Percentiles rank a stretch among this genome's conserved stretches.
These are phyloP conservation scores for Tangara arthus DNA, from an alignment of 2,797 vertebrate species.

Conservation along the genomic window DNA sequence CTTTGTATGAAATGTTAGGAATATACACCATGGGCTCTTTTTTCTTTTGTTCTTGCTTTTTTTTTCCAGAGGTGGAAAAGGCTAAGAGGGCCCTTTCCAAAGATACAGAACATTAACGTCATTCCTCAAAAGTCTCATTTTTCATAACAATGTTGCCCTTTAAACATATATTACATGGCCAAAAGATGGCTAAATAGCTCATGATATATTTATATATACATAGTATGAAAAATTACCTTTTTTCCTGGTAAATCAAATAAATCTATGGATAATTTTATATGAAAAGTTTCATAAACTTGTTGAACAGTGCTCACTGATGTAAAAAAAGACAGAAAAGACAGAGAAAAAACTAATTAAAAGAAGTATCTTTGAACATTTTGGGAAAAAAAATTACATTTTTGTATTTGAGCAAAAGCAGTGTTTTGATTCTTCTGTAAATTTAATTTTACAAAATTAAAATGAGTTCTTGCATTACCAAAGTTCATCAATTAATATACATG, in stretches of 20 bases:
- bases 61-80: neutral
- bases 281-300: rapidly evolving
- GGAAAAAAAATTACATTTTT: neutral
- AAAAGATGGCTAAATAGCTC: neutral
- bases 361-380: rapidly evolving
- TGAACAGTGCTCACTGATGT: neutral
- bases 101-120: neutral
- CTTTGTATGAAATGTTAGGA: neutral
- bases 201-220: neutral
- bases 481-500: neutral
- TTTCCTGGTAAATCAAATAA: neutral
- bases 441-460: neutral
- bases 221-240: neutral
- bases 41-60: neutral
- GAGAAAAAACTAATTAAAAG: neutral
- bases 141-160: neutral
- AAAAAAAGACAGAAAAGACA: neutral
- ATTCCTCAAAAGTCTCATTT: neutral
- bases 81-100: neutral
- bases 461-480: neutral
- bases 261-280: neutral
- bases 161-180: neutral
- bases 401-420: neutral
- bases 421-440: neutral
- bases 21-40: rapidly evolving